Conservation (phyloP, 2,797 vertebrate species). For the Botia almorhae region DNA sequence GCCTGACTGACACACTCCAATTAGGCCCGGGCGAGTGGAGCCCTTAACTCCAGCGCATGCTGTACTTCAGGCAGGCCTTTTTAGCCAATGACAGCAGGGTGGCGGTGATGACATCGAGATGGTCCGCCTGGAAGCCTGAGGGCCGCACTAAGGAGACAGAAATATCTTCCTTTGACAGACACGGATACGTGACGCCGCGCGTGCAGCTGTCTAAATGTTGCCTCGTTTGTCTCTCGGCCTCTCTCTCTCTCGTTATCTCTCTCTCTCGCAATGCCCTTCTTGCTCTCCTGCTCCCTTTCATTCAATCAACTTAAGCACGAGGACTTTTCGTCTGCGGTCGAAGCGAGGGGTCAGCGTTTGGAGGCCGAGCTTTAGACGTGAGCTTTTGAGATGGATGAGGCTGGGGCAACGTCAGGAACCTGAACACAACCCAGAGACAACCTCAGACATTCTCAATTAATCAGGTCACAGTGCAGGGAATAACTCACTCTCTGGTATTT, state of each 20-base stretch:
- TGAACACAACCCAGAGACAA: slow-evolving; percentile 58
- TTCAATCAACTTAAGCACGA: slow-evolving; percentile 54
- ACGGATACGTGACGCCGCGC: slow-evolving; percentile 74
- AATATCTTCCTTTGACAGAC: slow-evolving; percentile 86
- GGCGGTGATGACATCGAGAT: slow-evolving; percentile 80
- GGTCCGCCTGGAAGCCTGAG: slow-evolving; percentile 76
- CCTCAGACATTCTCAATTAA: slow-evolving; percentile 81
- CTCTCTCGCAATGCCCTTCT: slow-evolving; percentile 52
- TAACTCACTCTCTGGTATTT: slow-evolving; percentile 75
- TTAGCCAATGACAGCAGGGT: slow-evolving; percentile 80
- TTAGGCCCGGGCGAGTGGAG: slow-evolving; percentile 48
- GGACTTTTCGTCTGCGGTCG: slow-evolving; percentile 54
- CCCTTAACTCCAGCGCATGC: slow-evolving; percentile 32
- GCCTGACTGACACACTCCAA: slow-evolving; percentile 53
- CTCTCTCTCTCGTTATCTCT: slow-evolving; percentile 52
- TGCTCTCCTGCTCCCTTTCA: slow-evolving; percentile 56
- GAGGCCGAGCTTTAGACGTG: slow-evolving; percentile 66
- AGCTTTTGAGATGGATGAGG: slow-evolving; percentile 69
- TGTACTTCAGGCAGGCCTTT: slow-evolving; percentile 70
- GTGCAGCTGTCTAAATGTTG: slow-evolving; percentile 84
- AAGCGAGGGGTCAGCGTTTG: slow-evolving; percentile 63
- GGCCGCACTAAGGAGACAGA: slow-evolving; percentile 85
- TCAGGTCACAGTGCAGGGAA: slow-evolving; percentile 74
- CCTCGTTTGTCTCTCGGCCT: slow-evolving; percentile 62
- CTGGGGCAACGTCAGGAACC: slow-evolving; percentile 63